These are phyloP conservation scores for Hoplostethus atlanticus DNA, from an alignment of 2,797 vertebrate genomes.

Conservation along the genomic window DNA sequence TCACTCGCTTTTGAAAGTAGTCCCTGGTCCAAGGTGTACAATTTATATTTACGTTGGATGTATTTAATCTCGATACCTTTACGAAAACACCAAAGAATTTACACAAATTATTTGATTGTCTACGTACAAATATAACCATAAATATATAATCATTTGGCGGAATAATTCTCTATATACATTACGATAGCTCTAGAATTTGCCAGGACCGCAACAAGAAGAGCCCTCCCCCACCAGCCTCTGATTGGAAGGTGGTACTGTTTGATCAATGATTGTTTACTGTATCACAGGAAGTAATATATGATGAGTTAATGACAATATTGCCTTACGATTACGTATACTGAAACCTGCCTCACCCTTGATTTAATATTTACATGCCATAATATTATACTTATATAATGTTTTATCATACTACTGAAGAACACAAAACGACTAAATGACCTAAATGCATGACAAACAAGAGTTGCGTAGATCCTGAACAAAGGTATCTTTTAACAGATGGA, in stretches of 20 bases:
- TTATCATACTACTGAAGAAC: not conserved
- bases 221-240: slow-evolving; percentile 2
- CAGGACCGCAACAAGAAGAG: slow-evolving; percentile 18
- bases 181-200: slow-evolving; percentile 50
- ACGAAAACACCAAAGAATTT: not conserved
- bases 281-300: not conserved
- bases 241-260: slow-evolving; percentile 55
- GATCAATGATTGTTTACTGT: slow-evolving; percentile 45
- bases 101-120: not conserved
- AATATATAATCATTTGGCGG: slow-evolving; percentile 6
- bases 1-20: slow-evolving; percentile 51
- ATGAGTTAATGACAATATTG: not conserved
- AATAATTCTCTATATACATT: slow-evolving; percentile 20
- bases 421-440: not conserved
- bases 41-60: not conserved
- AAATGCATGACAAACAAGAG: too few species aligned
- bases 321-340: not conserved
- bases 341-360: not conserved
- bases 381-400: too few species aligned
- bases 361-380: too few species aligned
- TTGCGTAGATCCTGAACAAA: not conserved
- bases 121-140: not conserved
- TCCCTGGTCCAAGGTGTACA: not conserved
- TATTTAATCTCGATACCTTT: too few species aligned
- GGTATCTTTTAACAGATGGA: slow-evolving; percentile 13